Evolutionary conservation across 2,113 vertebrate species (phyloP).

Genomic region (Sylvia atricapilla): DNA sequence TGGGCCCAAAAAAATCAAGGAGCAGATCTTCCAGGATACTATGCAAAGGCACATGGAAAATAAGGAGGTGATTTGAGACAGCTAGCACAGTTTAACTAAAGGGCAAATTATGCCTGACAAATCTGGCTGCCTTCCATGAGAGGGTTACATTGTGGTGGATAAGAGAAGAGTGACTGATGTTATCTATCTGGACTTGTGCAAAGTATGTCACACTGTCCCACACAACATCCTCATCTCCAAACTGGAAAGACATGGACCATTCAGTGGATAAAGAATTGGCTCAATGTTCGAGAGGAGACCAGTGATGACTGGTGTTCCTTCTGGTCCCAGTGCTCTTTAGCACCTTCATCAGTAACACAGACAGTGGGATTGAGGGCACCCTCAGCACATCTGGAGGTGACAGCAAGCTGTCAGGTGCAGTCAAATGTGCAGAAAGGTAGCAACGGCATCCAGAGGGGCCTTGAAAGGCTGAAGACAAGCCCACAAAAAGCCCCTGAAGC

Average conservation of each 20-base stretch:
- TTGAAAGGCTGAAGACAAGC: neutral
- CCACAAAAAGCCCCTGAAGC: neutral
- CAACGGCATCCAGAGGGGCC: neutral
- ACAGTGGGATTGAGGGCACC: neutral
- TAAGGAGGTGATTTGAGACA: neutral
- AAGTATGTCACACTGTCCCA: neutral
- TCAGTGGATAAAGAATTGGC: neutral
- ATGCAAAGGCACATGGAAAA: neutral
- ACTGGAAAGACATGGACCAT: neutral
- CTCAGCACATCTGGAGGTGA: neutral
- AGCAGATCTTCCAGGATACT: neutral
- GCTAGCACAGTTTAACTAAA: neutral
- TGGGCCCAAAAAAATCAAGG: neutral
- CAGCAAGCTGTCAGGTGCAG: neutral
- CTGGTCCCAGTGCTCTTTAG: neutral
- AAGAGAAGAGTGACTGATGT: neutral
- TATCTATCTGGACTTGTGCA: neutral
- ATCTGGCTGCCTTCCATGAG: neutral
- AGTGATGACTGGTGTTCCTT: neutral
- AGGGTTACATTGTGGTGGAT: neutral
- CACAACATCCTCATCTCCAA: neutral
- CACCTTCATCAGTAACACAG: neutral
- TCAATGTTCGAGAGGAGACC: neutral
- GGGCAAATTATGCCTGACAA: neutral
- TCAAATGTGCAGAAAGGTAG: rapidly evolving